A percentile compares a stretch with the other conserved stretches of the same genome.
Conservation (phyloP, 1,140 invertebrate genomes). For the Cryptotermes secundus region DNA sequence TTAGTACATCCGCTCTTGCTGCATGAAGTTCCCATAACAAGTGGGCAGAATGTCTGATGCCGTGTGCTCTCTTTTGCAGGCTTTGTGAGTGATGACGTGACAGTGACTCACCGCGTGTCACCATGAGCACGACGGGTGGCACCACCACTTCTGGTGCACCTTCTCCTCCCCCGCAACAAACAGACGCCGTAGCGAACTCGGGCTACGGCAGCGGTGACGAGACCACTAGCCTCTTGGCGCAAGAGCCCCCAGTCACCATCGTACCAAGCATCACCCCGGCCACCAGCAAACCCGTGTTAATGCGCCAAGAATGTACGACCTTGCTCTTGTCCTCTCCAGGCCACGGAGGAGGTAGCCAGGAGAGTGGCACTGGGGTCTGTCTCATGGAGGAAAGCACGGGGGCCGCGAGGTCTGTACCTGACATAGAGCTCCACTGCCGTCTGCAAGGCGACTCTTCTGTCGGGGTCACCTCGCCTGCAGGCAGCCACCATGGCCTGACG, state of each 20-base stretch:
- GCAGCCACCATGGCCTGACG: slow-evolving; percentile 51
- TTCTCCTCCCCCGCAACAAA: neutral
- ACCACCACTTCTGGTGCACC: neutral
- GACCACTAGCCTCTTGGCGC: slow-evolving; percentile 67
- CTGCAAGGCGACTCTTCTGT: slow-evolving; percentile 38
- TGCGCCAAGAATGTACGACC: slow-evolving; percentile 79
- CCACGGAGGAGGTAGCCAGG: slow-evolving; percentile 70
- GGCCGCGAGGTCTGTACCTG: slow-evolving; percentile 80
- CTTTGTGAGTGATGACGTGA: slow-evolving; percentile 20
- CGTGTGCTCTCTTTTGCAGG: neutral
- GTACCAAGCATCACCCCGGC: slow-evolving; percentile 33
- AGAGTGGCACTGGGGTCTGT: slow-evolving; percentile 62
- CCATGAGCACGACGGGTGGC: slow-evolving; percentile 18
- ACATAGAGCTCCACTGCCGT: slow-evolving; percentile 82
- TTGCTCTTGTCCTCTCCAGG: slow-evolving; percentile 57
- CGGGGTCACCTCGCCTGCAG: slow-evolving; percentile 27
- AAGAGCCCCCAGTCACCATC: slow-evolving; percentile 44
- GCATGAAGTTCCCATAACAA: too few species aligned
- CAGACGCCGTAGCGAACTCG: slow-evolving; percentile 54
- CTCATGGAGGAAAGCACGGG: slow-evolving; percentile 59
- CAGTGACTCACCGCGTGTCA: neutral
- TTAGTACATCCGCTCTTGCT: too few species aligned
- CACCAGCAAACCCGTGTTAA: slow-evolving; percentile 64
- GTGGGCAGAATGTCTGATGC: neutral
- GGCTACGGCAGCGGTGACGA: slow-evolving; percentile 74